Evolutionary conservation across 2,113 vertebrate genomes (phyloP).

Genomic region (Micronycteris hirsuta): DNA sequence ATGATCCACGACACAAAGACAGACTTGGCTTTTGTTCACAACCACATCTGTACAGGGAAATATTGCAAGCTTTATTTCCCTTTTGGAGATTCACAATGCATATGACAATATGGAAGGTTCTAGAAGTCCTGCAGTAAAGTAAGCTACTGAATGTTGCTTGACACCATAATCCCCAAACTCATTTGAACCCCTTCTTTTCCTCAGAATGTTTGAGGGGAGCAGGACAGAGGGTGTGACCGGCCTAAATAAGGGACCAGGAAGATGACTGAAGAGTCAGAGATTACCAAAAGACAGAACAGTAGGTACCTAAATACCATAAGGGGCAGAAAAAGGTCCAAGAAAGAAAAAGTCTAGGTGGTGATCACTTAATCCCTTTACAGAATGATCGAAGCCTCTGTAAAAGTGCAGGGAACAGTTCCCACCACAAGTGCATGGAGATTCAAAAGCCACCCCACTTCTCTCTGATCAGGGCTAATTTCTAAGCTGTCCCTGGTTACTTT

Average conservation of each 20-base stretch:
- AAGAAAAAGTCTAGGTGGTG: not conserved
- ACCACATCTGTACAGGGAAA: not conserved
- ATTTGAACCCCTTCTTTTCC: not conserved
- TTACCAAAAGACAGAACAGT: not conserved
- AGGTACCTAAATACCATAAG: not conserved
- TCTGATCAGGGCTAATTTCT: not conserved
- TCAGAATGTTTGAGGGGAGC: not conserved
- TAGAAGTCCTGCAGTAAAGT: not conserved
- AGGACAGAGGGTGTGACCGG: not conserved
- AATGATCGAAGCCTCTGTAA: not conserved
- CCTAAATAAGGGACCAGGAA: not conserved
- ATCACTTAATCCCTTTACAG: not conserved
- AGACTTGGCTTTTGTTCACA: not conserved
- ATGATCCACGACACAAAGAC: not conserved
- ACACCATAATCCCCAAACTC: not conserved
- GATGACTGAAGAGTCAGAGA: not conserved
- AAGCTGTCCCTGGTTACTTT: not conserved
- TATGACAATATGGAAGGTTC: not conserved
- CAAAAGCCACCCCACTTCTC: not conserved
- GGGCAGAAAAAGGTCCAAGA: not conserved
- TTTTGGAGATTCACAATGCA: not conserved
- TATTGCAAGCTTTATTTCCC: not conserved
- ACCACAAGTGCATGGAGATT: not conserved
- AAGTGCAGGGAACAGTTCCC: not conserved
- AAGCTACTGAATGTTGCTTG: not conserved